Evolutionary conservation across 2,113 vertebrate genomes (phyloP), one percentile per base, ranked within the genome.

Genomic region (Heterotis niloticus): DNA sequence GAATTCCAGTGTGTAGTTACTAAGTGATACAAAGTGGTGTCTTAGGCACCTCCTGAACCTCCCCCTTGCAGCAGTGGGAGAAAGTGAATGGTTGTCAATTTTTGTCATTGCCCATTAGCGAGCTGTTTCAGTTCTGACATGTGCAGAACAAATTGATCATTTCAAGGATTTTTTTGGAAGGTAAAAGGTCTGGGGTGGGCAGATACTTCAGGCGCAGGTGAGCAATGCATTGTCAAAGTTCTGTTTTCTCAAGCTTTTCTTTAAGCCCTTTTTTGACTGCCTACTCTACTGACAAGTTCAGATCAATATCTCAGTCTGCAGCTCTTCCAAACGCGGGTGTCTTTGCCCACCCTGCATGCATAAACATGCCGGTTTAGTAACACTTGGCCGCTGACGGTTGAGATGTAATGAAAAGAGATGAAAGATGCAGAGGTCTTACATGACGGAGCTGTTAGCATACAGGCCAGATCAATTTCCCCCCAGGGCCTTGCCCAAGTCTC

Each of bases 391-490:
- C 23, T 12, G 65, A 73, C n/a, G 70, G 69, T 64, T 70, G 65
- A 54, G 17, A 34, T 62, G 52, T 69, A 72, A 79, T 72, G 29
- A 51, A 44, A 71, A 74, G 69, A 66, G 18, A 79, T 10, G 29
- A 23, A 24, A 24, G 29, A 71, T 29, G 60, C 18, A 65, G 23
- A 18, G n/a, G 17, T 28, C 18, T 62, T n/a, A 75, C 74, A 72
- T 81, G 77, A 81, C 54, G 57, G 57, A 71, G 59, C 52, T 18
- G 23, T 20, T 26, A 67, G 78, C 65, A 52, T 60, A 60, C 76
- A 73, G 71, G 71, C 20, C 71, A 80, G 76, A 80, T 77, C 26
- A 76, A 80, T 76, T 12, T 75, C 26, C 44, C 34, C n/a, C 20
- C 16, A 29, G 18, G 29, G 18, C 56, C 34, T 78, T 20, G 57